Evolutionary conservation across 2,797 vertebrate genomes (phyloP).

Genomic region (Pseudochromis fuscus): DNA sequence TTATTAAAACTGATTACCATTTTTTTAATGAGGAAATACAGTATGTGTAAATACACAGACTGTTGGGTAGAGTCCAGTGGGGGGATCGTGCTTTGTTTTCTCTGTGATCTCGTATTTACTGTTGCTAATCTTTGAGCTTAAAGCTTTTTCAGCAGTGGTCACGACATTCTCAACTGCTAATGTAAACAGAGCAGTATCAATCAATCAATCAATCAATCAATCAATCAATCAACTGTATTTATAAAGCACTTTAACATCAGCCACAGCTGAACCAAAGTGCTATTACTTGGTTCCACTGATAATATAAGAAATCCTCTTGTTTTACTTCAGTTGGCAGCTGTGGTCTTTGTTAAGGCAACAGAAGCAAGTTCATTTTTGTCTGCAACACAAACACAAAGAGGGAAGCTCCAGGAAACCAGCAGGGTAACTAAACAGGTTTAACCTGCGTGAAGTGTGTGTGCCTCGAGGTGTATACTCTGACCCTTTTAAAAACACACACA

Average conservation of each 20-base stretch:
- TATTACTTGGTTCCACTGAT: conserved; percentile 9
- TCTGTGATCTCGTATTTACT: conserved; percentile 23
- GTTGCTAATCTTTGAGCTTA: not conserved
- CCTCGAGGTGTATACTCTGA: conserved; percentile 36
- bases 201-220: too few species aligned
- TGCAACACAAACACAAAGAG: conserved; percentile 1
- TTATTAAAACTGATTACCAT: too few species aligned
- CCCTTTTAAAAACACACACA: conserved; percentile 18
- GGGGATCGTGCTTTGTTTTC: not conserved
- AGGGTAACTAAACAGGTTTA: conserved; percentile 73
- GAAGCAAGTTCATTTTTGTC: conserved; percentile 1
- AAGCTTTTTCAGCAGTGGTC: conserved; percentile 10
- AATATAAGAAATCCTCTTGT: conserved; percentile 6
- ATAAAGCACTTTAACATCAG: too few species aligned
- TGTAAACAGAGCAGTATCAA: too few species aligned
- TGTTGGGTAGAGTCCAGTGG: not conserved
- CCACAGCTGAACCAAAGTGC: too few species aligned
- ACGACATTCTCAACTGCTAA: conserved; percentile 5
- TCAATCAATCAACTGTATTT: too few species aligned
- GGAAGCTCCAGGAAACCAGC: conserved; percentile 28
- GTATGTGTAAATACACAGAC: too few species aligned
- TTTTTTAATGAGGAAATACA: too few species aligned
- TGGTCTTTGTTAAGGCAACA: conserved; percentile 17
- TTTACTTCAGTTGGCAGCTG: conserved; percentile 20
- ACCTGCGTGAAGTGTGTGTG: conserved; percentile 62